A percentile compares a stretch with the other conserved stretches of the same genome.
These are phyloP conservation scores for Drosophila parthenogenetica DNA, from an alignment of 2,888 invertebrate genomes.

Conservation along the genomic window DNA sequence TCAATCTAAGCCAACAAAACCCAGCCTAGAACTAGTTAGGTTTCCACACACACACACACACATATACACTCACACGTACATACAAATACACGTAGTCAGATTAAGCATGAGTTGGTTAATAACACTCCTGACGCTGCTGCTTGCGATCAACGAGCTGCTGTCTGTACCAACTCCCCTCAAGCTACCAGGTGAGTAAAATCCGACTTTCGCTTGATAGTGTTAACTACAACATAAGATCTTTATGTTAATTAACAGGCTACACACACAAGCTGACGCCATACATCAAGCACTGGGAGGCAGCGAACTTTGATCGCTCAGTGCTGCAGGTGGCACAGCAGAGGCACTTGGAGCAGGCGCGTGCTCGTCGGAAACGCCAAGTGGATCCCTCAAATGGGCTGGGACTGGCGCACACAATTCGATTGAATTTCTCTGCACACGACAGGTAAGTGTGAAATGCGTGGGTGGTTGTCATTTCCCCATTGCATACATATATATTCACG, in stretches of 20 bases:
- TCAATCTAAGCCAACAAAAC: slow-evolving; percentile 62
- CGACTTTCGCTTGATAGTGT: slow-evolving; percentile 12
- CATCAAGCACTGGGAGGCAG: slow-evolving; percentile 92
- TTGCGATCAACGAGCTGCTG: slow-evolving; percentile 83
- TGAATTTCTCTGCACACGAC: slow-evolving; percentile 85
- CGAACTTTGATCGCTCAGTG: slow-evolving; percentile 88
- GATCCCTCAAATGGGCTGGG: slow-evolving; percentile 80
- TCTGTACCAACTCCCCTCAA: slow-evolving; percentile 84
- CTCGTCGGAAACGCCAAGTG: slow-evolving; percentile 84
- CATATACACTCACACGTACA: slow-evolving; percentile 16
- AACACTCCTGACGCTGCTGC: slow-evolving; percentile 83
- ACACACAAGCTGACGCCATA: slow-evolving; percentile 88
- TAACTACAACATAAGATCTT: slow-evolving; percentile 9
- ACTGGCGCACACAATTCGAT: slow-evolving; percentile 83
- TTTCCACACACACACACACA: slow-evolving; percentile 56
- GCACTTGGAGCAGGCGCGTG: slow-evolving; percentile 83
- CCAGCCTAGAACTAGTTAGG: slow-evolving; percentile 78
- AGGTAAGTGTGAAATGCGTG: slow-evolving; percentile 82
- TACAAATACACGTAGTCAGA: slow-evolving; percentile 37
- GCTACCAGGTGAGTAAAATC: slow-evolving; percentile 82
- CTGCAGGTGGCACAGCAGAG: slow-evolving; percentile 84
- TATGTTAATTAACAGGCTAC: slow-evolving; percentile 86
- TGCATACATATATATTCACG: slow-evolving; percentile 21
- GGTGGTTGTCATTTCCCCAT: slow-evolving; percentile 3
- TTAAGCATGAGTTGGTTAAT: slow-evolving; percentile 84